Base-by-base conservation (phyloP, 92 coral and sea anemone species). In the Isaurus tuberculatus region DNA sequence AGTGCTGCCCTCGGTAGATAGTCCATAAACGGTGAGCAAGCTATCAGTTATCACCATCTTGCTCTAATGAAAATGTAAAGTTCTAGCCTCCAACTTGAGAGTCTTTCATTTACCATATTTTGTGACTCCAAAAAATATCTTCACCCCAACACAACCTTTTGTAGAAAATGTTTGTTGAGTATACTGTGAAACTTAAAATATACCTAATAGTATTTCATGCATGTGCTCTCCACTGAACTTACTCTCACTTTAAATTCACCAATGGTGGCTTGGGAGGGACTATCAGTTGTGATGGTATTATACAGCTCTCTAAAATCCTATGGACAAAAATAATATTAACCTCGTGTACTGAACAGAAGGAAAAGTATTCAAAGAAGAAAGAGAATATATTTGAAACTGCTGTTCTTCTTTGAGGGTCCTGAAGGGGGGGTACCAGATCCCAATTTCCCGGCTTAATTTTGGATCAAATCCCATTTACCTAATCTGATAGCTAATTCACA, bases 31-130 rank as follows among this genome's bases (percentile, higher is more conserved):
- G 17, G 60, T 51, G 60, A 4, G 60, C 58, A 51, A 51, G 60
- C 60, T 51, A 14, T 51, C 0, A 22, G 60, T 22, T 51, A 22
- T 51, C 60, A 0, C 20, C 60, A 51, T 51, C 26, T 11, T 51
- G 60, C 60, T 51, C 11, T 0, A 48, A 51, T 51, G 60, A 51
- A 51, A 51, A 51, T 51, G 60, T 51, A 51, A 51, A n/a, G n/a
- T n/a, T n/a, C 60, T 51, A 51, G 60, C 60, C 60, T 51, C 60
- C 60, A n/a, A 51, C 60, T 51, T 51, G 55, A 51, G 60, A 14
- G 2, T 51, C 60, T 51, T 51, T 14, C 17, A 14, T 51, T 51
- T 51, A 51, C 60, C 4, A 51, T 51, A 51, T 51, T 14, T 51
- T 51, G 60, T 51, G 60, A 51, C 60, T 51, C 60, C 60, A 51